Percentiles rank a stretch among this genome's conserved stretches.
These are phyloP conservation scores for Drosophila barbarae DNA, from an alignment of 2,888 invertebrate species.

Conservation along the genomic window DNA sequence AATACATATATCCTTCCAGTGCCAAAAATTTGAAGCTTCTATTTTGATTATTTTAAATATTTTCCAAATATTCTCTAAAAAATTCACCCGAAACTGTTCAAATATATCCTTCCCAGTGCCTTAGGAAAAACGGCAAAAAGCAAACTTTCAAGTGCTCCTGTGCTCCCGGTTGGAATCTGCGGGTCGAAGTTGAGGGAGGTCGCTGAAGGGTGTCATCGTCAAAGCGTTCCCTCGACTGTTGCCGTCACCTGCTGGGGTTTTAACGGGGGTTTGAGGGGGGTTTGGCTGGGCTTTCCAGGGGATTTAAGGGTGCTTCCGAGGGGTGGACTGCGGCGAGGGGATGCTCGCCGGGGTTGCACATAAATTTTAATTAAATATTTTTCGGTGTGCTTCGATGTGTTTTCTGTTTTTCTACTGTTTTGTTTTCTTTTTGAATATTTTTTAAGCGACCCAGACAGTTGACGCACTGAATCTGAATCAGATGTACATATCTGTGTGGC, in stretches of 20 bases:
- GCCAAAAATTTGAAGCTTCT: too few species aligned
- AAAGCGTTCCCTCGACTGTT: slow-evolving; percentile 31
- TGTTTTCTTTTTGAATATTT: slow-evolving; percentile 2
- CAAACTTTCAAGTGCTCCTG: slow-evolving; percentile 29
- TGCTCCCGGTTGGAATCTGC: slow-evolving; percentile 2
- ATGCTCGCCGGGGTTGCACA: slow-evolving; percentile 54
- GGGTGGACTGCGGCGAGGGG: slow-evolving; percentile 8
- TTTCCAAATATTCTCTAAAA: not conserved
- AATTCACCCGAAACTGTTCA: not conserved
- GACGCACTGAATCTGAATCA: slow-evolving; percentile 14
- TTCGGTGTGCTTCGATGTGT: slow-evolving; percentile 40
- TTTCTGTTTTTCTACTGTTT: slow-evolving; percentile 11
- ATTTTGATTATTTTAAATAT: too few species aligned
- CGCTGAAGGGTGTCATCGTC: slow-evolving; percentile 65
- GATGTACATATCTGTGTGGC: not conserved
- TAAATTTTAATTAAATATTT: slow-evolving; percentile 75
- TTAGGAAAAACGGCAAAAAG: slow-evolving; percentile 23
- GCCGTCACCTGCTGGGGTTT: slow-evolving; percentile 19
- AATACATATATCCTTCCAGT: too few species aligned
- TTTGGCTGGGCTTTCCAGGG: slow-evolving; percentile 14
- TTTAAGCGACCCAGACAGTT: slow-evolving; percentile 43
- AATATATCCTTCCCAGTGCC: slow-evolving; percentile 1
- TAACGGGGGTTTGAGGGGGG: not conserved
- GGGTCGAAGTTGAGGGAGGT: slow-evolving; percentile 23
- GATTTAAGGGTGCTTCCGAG: slow-evolving; percentile 44